phyloP scores from a whole-genome alignment of 1,140 invertebrate genomes.

The Theocolax elegans region DNA sequence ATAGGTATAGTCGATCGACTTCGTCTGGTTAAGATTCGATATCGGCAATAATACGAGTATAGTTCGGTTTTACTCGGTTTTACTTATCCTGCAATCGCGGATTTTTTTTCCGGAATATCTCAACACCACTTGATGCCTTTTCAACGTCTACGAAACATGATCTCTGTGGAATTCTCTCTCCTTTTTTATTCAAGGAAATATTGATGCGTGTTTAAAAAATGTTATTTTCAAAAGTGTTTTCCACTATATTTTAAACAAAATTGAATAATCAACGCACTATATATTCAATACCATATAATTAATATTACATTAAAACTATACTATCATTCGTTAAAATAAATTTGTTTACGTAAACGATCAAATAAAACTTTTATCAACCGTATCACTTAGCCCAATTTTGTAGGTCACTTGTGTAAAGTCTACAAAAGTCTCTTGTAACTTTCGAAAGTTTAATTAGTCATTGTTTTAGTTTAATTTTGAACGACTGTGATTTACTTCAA shows the following conservation, averaged over 20 bases:
- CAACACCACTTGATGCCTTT: not conserved
- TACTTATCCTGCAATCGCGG: not conserved
- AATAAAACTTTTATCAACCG: too few relatives aligned
- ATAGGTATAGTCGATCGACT: slow-evolving; percentile 15
- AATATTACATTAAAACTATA: too few relatives aligned
- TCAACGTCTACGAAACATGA: not conserved
- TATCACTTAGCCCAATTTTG: too few relatives aligned
- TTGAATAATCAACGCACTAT: too few relatives aligned
- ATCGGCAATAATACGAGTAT: not conserved
- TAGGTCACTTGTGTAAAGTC: not conserved
- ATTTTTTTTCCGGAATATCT: not conserved
- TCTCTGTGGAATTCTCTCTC: not conserved
- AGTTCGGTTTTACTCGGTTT: not conserved
- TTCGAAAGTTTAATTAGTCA: slow-evolving; percentile 14
- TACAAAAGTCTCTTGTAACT: not conserved
- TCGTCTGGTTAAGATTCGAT: slow-evolving; percentile 6
- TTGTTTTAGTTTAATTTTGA: not conserved
- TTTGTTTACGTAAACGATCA: too few relatives aligned
- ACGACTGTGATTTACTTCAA: not conserved
- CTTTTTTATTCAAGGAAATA: not conserved
- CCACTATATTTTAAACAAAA: not conserved
- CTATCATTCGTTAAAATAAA: too few relatives aligned
- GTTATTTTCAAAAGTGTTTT: not conserved
- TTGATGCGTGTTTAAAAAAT: not conserved
- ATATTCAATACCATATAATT: too few relatives aligned